phyloP scores from a whole-genome alignment of 1,140 invertebrate genomes.

The Bilobella aurantiaca region DNA sequence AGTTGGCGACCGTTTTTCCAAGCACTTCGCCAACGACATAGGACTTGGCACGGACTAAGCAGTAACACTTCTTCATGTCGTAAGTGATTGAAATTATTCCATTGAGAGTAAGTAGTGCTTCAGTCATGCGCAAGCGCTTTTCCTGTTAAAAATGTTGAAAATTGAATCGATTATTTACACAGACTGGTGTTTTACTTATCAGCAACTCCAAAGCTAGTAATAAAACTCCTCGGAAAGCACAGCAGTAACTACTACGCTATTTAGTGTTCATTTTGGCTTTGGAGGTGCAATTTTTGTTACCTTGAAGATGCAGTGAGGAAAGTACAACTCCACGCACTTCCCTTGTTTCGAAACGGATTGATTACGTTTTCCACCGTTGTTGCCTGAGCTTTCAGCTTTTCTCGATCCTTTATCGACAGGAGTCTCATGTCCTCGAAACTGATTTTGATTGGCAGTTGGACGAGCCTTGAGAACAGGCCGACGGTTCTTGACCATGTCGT shows the following conservation, averaged over 20 bases:
- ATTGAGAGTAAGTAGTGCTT: conserved; percentile 16
- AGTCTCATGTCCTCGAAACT: not conserved
- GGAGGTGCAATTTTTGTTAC: not conserved
- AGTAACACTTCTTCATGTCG: conserved; percentile 16
- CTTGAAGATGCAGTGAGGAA: not conserved
- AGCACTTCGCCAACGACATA: conserved; percentile 13
- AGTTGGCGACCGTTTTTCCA: conserved; percentile 25
- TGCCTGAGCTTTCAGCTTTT: not conserved
- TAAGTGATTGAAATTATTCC: conserved; percentile 29
- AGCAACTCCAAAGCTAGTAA: not conserved
- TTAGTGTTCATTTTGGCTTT: too few species aligned
- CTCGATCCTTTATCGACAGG: not conserved
- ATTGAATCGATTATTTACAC: not conserved
- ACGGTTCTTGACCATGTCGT: conserved; percentile 7
- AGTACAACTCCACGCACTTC: not conserved
- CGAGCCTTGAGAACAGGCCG: not conserved
- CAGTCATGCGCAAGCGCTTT: conserved; percentile 14
- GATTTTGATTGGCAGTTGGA: not conserved
- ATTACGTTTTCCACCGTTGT: not conserved
- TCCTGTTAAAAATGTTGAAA: not conserved
- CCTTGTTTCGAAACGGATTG: not conserved
- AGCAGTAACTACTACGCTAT: too few species aligned
- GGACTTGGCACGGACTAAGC: conserved; percentile 21
- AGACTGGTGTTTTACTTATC: not conserved
- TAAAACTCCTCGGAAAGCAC: too few species aligned